Conservation (phyloP, 2,888 invertebrate species). For the Clostera curtula region DNA sequence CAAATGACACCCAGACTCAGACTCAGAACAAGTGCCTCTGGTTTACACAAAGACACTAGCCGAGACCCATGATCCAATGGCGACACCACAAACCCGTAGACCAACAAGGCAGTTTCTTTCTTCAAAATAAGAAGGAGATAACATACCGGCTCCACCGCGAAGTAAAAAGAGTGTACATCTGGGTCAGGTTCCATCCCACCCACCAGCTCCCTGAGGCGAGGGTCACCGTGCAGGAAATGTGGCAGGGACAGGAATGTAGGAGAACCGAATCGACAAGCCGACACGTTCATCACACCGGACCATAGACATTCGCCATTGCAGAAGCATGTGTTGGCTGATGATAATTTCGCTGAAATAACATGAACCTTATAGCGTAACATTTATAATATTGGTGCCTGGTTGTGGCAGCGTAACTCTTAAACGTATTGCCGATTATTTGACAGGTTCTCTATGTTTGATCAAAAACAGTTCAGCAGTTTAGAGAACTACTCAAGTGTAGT, state of each 20-base stretch:
- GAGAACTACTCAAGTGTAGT: too few species aligned
- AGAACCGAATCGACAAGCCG: conserved; percentile 84
- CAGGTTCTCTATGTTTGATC: too few species aligned
- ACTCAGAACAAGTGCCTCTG: too few species aligned
- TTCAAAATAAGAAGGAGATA: not conserved
- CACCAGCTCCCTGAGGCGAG: conserved; percentile 76
- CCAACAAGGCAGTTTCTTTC: too few species aligned
- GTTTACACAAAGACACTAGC: too few species aligned
- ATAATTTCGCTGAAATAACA: conserved; percentile 64
- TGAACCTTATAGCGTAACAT: not conserved
- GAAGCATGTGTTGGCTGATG: conserved; percentile 80
- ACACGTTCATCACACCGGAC: conserved; percentile 85
- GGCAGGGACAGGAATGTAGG: conserved; percentile 90
- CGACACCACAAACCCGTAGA: too few species aligned
- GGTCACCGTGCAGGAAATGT: conserved; percentile 87
- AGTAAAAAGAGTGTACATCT: conserved; percentile 82
- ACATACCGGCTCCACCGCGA: conserved; percentile 84
- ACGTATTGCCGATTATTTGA: too few species aligned
- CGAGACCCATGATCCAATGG: too few species aligned
- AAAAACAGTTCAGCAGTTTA: too few species aligned
- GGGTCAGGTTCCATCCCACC: conserved; percentile 81
- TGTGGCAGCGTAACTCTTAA: too few species aligned
- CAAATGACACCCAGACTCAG: too few species aligned
- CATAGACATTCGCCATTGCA: conserved; percentile 84
- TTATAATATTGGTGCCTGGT: too few species aligned